Evolutionary conservation across 2,113 vertebrate species (phyloP).

Genomic region (Cololabis saira): DNA sequence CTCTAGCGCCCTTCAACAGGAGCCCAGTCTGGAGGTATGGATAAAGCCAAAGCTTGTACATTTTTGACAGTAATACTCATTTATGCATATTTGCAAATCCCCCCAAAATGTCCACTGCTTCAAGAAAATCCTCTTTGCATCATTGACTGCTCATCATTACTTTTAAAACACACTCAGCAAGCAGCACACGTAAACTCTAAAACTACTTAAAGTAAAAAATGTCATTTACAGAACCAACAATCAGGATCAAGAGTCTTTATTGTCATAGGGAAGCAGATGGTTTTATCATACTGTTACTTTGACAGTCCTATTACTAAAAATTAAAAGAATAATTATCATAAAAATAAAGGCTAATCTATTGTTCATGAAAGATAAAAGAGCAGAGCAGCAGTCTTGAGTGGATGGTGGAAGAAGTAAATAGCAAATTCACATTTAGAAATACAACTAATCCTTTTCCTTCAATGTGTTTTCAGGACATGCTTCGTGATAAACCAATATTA

Average conservation of each 20-base stretch:
- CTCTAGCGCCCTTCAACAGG: conserved; percentile 54
- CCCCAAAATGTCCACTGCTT: not conserved
- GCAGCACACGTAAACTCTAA: no score
- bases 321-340: no score
- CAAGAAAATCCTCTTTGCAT: conserved; percentile 8
- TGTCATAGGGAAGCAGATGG: no score
- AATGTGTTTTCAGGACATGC: conserved; percentile 79
- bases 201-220: no score
- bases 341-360: no score
- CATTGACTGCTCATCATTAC: not conserved
- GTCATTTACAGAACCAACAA: no score
- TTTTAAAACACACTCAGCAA: not conserved
- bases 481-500: conserved; percentile 84
- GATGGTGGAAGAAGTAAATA: not conserved
- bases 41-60: not conserved
- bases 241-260: no score
- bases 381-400: not conserved
- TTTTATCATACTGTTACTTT: no score
- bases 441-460: conserved; percentile 2
- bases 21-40: conserved; percentile 71
- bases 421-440: not conserved
- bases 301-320: no score
- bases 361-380: not conserved
- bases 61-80: conserved; percentile 6
- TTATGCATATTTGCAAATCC: not conserved